phyloP scores from a whole-genome alignment of 2,113 vertebrate species.

The Callithrix jacchus region DNA sequence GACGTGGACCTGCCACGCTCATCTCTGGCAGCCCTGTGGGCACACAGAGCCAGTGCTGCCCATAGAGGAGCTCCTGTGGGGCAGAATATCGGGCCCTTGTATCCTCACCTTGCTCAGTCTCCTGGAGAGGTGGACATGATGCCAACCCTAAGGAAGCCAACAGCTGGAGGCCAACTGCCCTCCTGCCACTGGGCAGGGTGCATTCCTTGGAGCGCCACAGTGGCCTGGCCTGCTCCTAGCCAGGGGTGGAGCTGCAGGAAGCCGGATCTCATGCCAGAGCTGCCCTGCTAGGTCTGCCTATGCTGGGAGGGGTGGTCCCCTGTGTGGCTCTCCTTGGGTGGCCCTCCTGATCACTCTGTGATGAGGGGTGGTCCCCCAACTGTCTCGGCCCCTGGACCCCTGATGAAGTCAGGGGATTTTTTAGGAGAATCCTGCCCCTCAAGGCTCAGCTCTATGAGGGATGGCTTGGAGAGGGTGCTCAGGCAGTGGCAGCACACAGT shows the following conservation, averaged over 20 bases:
- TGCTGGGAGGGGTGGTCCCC: fast-evolving
- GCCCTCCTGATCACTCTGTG: not conserved
- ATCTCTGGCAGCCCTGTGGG: not conserved
- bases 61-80: not conserved
- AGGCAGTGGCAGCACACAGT: fast-evolving
- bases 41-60: no score
- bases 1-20: not conserved
- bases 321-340: no score
- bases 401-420: not conserved
- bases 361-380: not conserved
- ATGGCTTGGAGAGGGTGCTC: not conserved
- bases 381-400: no score
- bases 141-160: not conserved
- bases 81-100: not conserved
- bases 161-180: not conserved
- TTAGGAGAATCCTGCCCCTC: not conserved
- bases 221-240: not conserved
- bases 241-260: not conserved
- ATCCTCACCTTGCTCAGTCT: not conserved
- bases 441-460: not conserved
- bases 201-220: not conserved
- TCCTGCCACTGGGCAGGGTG: no score
- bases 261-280: not conserved
- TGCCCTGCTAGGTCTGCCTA: not conserved
- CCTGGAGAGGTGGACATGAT: not conserved